These are phyloP conservation scores for Mesochorus sp. DNA, from an alignment of 2,888 invertebrate species.

Conservation along the genomic window DNA sequence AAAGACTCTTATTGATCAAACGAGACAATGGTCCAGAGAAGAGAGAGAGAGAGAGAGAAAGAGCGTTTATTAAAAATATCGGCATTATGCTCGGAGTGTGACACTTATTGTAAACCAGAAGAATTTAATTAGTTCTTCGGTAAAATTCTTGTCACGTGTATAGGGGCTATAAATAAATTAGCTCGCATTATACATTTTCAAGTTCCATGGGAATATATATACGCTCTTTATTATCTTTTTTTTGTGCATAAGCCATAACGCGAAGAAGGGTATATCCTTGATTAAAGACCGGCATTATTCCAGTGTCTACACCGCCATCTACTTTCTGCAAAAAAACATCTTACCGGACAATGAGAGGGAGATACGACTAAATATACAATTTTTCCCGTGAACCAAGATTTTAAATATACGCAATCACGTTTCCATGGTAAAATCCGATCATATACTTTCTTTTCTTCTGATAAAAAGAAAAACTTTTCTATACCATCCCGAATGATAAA, in stretches of 20 bases:
- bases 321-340: background rate
- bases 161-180: constrained; percentile 4
- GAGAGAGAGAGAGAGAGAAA: background rate
- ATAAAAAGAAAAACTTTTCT: constrained; percentile 8
- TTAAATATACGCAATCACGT: background rate
- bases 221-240: background rate
- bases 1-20: constrained; percentile 49
- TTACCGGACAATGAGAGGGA: constrained; percentile 18
- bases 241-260: background rate
- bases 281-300: background rate
- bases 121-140: constrained; percentile 57
- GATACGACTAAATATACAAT: background rate
- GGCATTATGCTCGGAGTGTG: constrained; percentile 22
- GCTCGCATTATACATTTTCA: no score
- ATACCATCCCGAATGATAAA: background rate
- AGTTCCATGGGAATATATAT: no score
- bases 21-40: constrained; percentile 20
- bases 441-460: constrained; percentile 17
- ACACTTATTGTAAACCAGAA: constrained; percentile 48
- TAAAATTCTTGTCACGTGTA: constrained; percentile 22
- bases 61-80: constrained; percentile 41
- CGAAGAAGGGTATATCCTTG: background rate
- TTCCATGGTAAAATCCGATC: constrained; percentile 25
- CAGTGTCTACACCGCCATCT: background rate
- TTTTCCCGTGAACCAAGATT: background rate